These are phyloP conservation scores for Merluccius polli DNA, from an alignment of 2,797 vertebrate species.

Conservation along the genomic window DNA sequence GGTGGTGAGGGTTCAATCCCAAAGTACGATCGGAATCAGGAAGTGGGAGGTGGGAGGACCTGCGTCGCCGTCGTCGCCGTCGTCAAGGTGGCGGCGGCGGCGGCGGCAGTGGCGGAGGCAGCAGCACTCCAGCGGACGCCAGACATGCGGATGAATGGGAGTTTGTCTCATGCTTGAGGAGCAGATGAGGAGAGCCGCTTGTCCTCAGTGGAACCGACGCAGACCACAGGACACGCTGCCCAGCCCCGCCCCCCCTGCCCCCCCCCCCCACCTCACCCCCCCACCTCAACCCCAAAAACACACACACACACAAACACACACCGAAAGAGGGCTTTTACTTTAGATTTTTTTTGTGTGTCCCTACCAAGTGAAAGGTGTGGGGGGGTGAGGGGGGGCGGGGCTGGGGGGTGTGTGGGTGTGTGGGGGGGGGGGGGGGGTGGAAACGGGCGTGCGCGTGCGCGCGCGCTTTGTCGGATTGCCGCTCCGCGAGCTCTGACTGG, in stretches of 20 bases:
- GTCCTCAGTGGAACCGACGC: conserved; percentile 48
- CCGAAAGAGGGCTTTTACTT: conserved; percentile 19
- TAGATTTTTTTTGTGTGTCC: conserved; percentile 32
- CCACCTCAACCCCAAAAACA: too few species aligned
- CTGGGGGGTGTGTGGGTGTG: too few species aligned
- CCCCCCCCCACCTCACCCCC: too few species aligned
- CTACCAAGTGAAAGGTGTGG: too few species aligned
- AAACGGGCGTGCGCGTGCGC: conserved; percentile 38
- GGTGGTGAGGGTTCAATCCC: conserved; percentile 43
- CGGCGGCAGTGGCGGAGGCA: conserved; percentile 41
- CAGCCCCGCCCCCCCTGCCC: conserved; percentile 24
- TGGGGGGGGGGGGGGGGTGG: conserved; percentile 21
- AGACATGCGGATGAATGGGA: conserved; percentile 72
- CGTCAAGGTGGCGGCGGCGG: conserved; percentile 43
- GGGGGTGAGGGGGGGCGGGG: too few species aligned
- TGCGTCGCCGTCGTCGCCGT: conserved; percentile 60
- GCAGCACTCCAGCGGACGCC: conserved; percentile 40
- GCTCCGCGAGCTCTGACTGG: conserved; percentile 12
- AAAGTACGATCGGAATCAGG: conserved; percentile 68
- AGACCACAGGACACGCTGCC: conserved; percentile 38
- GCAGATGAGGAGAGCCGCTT: conserved; percentile 60
- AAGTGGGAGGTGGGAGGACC: conserved; percentile 56
- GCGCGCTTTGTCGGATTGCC: conserved; percentile 66
- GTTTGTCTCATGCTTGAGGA: conserved; percentile 41
- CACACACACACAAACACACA: conserved; percentile 15